Percentiles rank a stretch among this genome's conserved stretches.
Evolutionary conservation across 2,888 invertebrate species (phyloP).

Genomic region (Stomorhina lunata): DNA sequence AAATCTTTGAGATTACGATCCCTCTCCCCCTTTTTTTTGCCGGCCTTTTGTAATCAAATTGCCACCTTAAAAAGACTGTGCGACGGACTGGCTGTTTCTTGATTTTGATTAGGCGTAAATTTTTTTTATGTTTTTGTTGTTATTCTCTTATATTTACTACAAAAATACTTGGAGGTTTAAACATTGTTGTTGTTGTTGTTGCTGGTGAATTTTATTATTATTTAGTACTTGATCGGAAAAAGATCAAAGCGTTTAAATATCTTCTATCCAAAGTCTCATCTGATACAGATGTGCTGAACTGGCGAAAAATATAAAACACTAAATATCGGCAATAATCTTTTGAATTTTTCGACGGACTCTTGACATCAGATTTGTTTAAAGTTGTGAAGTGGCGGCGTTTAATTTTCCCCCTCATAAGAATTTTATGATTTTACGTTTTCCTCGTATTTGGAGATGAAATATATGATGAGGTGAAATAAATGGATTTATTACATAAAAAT

Average conservation of each 20-base stretch:
- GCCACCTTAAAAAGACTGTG: slow-evolving; percentile 11
- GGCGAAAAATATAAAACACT: slow-evolving; percentile 55
- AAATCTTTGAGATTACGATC: slow-evolving; percentile 18
- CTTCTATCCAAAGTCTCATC: neutral
- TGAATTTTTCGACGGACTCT: slow-evolving; percentile 34
- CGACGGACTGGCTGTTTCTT: neutral
- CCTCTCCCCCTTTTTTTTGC: neutral
- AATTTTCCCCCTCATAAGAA: neutral
- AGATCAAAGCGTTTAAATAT: slow-evolving; percentile 56
- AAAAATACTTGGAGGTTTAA: slow-evolving; percentile 2
- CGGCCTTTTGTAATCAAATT: slow-evolving; percentile 1
- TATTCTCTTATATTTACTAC: no score
- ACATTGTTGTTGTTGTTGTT: slow-evolving; percentile 20
- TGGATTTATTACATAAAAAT: slow-evolving; percentile 31
- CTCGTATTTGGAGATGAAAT: neutral
- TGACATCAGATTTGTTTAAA: slow-evolving; percentile 57
- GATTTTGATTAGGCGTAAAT: slow-evolving; percentile 18
- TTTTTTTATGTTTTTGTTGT: slow-evolving; percentile 18
- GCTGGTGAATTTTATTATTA: slow-evolving; percentile 21
- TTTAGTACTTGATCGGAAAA: slow-evolving; percentile 55
- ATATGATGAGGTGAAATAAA: slow-evolving; percentile 44
- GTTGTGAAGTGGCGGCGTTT: slow-evolving; percentile 45
- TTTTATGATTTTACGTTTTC: neutral
- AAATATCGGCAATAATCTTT: slow-evolving; percentile 62
- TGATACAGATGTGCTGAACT: slow-evolving; percentile 48